Conservation (phyloP, 1,140 invertebrate genomes). For the Cydia amplana region DNA sequence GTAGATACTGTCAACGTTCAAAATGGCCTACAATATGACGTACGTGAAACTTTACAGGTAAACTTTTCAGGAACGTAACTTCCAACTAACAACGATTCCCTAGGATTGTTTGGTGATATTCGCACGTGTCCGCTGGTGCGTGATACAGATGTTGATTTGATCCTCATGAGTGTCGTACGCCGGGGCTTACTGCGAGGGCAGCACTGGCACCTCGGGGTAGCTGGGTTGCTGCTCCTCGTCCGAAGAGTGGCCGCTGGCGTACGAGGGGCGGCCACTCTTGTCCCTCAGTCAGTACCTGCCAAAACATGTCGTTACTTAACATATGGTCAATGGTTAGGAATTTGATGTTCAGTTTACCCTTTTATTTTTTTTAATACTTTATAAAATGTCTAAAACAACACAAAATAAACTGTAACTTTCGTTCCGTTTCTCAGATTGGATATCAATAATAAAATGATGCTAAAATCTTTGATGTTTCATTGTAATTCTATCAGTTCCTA, state of each 20-base stretch:
- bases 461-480: too few species aligned
- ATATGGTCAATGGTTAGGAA: too few species aligned
- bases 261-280: slow-evolving; percentile 69
- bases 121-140: neutral
- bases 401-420: too few species aligned
- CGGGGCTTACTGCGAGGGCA: neutral
- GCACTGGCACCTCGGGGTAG: slow-evolving; percentile 43
- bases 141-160: neutral
- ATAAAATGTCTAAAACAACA: too few species aligned
- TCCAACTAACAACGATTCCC: neutral
- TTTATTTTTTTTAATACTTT: too few species aligned
- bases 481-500: too few species aligned
- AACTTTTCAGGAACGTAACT: neutral
- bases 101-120: neutral
- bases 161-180: neutral
- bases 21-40: too few species aligned
- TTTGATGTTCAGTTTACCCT: too few species aligned
- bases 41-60: too few species aligned
- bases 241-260: slow-evolving; percentile 70
- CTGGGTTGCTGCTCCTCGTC: slow-evolving; percentile 63
- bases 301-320: slow-evolving; percentile 31
- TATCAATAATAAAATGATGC: too few species aligned
- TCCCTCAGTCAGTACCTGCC: slow-evolving; percentile 72
- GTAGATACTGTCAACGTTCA: too few species aligned
- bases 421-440: too few species aligned